phyloP scores from a whole-genome alignment of 1,140 invertebrate genomes.

The Procambarus virginalis region DNA sequence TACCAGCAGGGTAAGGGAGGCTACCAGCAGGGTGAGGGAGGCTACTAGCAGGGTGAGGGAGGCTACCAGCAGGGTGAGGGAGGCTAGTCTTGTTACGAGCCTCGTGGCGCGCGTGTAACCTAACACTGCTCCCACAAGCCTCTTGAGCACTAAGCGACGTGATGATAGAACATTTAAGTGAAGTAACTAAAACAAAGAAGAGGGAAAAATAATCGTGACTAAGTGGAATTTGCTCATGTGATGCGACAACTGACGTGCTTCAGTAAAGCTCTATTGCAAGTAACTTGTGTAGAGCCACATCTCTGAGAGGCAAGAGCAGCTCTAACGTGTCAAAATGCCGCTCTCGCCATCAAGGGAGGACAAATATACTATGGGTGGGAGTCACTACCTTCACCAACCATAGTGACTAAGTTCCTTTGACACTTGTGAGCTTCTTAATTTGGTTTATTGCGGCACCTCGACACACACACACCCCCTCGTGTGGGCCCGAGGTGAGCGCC shows the following conservation, averaged over 20 bases:
- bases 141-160: constrained; percentile 28
- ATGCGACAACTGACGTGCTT: not conserved
- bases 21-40: too few relatives aligned
- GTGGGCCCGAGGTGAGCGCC: constrained; percentile 21
- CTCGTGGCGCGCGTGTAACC: not conserved
- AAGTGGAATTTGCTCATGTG: constrained; percentile 16
- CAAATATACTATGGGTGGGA: not conserved
- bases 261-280: not conserved
- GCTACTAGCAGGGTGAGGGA: too few relatives aligned
- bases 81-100: too few relatives aligned
- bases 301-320: too few relatives aligned
- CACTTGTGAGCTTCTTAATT: not conserved
- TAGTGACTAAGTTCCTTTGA: not conserved
- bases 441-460: constrained; percentile 22
- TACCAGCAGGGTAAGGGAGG: too few relatives aligned
- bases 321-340: not conserved
- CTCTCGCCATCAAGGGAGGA: not conserved
- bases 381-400: not conserved
- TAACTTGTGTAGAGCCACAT: too few relatives aligned
- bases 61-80: too few relatives aligned
- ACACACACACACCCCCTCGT: not conserved
- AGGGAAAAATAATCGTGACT: not conserved
- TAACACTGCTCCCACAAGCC: constrained; percentile 8
- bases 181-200: not conserved
- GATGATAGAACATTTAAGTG: constrained; percentile 15